These are phyloP conservation scores for Lissocephala sabroskyi DNA, from an alignment of 2,888 invertebrate genomes.

Conservation along the genomic window DNA sequence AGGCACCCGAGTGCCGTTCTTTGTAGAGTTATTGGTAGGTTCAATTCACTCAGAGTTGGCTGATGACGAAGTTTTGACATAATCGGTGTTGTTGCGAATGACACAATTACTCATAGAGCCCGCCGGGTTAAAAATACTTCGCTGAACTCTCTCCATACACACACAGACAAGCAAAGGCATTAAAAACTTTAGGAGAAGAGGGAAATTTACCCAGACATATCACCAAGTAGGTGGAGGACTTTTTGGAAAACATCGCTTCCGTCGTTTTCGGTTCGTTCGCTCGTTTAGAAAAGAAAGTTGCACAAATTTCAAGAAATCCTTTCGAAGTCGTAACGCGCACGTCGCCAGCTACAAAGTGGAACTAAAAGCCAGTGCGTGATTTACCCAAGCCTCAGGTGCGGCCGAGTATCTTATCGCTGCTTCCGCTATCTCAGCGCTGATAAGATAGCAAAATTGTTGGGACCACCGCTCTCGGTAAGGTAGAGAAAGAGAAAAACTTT, in stretches of 20 bases:
- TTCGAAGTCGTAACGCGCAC: conserved; percentile 29
- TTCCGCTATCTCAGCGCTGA: conserved; percentile 7
- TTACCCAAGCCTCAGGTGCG: conserved; percentile 31
- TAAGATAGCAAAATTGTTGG: conserved; percentile 34
- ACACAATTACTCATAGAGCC: conserved; percentile 1
- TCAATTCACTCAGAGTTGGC: too few relatives aligned
- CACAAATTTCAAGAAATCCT: conserved; percentile 1
- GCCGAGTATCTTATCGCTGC: conserved; percentile 44
- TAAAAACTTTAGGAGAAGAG: conserved; percentile 19
- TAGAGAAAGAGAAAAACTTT: background rate
- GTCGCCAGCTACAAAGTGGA: conserved; percentile 43
- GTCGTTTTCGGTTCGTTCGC: conserved; percentile 21
- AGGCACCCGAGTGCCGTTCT: too few relatives aligned
- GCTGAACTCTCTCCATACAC: background rate
- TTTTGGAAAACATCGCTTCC: conserved; percentile 60
- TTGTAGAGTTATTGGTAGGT: too few relatives aligned
- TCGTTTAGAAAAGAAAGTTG: conserved; percentile 7
- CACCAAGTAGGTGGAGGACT: conserved; percentile 58
- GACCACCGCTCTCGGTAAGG: background rate
- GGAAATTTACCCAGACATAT: conserved; percentile 62
- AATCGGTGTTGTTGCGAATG: background rate
- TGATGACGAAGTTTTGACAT: conserved; percentile 17
- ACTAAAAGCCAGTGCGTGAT: conserved; percentile 35
- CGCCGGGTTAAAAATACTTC: conserved; percentile 7
- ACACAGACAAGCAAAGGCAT: background rate